phyloP scores from a whole-genome alignment of 2,797 vertebrate genomes.

The Bufotes viridis region DNA sequence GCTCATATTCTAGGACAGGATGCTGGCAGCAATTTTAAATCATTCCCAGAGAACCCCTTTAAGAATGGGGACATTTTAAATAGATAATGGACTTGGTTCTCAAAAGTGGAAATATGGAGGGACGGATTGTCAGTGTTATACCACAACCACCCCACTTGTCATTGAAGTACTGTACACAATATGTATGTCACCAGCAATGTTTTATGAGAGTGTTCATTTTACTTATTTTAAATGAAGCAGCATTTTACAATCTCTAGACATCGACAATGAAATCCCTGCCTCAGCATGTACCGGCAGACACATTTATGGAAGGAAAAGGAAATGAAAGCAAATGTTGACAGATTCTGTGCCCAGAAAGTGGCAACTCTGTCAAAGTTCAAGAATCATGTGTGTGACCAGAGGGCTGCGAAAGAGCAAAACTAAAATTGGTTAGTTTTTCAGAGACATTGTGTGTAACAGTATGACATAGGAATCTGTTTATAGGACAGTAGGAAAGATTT shows the following conservation, averaged over 20 bases:
- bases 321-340: constrained; percentile 46
- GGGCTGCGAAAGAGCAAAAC: neutral
- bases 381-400: constrained; percentile 10
- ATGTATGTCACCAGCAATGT: neutral
- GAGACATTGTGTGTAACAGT: neutral
- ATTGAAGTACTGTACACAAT: too few species aligned
- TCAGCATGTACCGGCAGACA: neutral
- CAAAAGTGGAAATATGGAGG: neutral
- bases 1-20: too few species aligned
- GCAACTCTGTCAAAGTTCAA: neutral
- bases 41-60: too few species aligned
- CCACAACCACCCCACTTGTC: neutral
- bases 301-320: constrained; percentile 21
- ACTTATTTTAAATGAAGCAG: neutral
- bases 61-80: neutral
- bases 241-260: neutral
- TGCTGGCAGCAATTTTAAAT: too few species aligned
- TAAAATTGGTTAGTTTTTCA: neutral
- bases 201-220: neutral
- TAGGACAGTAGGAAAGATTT: neutral
- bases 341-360: constrained; percentile 22
- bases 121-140: too few species aligned
- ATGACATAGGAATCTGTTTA: neutral
- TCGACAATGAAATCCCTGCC: neutral
- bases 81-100: neutral